phyloP scores from a whole-genome alignment of 2,113 vertebrate species.

The Rhizomys pruinosus region DNA sequence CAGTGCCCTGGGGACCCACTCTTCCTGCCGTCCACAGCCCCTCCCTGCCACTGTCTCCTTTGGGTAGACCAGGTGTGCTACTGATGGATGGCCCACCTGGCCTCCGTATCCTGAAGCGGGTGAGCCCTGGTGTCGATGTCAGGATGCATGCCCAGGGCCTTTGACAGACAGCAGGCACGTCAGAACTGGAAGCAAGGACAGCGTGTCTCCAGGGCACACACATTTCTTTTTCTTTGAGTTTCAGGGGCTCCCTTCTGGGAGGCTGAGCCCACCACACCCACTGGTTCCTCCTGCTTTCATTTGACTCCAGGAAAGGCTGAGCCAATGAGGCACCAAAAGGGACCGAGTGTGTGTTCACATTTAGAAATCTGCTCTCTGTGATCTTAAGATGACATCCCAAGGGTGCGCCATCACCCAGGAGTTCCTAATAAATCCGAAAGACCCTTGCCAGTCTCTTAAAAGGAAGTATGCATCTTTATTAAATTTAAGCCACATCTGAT shows the following conservation, averaged over 20 bases:
- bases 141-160: not conserved
- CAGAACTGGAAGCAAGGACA: constrained; percentile 62
- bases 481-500: constrained; percentile 89
- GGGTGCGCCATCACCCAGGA: constrained; percentile 76
- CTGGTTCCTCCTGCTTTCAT: not conserved
- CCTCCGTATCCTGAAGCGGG: constrained; percentile 51
- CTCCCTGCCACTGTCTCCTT: constrained; percentile 62
- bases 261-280: constrained; percentile 81
- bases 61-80: constrained; percentile 76
- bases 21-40: not conserved
- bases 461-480: constrained; percentile 87
- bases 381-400: constrained; percentile 72
- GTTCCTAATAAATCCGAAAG: constrained; percentile 84
- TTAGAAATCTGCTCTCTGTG: constrained; percentile 71
- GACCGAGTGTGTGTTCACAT: constrained; percentile 75
- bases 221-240: constrained; percentile 13
- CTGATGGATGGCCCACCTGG: constrained; percentile 67
- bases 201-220: constrained; percentile 43
- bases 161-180: constrained; percentile 67
- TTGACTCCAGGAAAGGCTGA: not conserved
- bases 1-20: not conserved
- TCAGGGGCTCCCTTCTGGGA: constrained; percentile 84
- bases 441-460: constrained; percentile 85
- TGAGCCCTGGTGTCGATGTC: constrained; percentile 9
- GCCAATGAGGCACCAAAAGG: not conserved